Evolutionary conservation across 2,113 vertebrate species (phyloP).

Genomic region (Microcebus lehilahytsara): DNA sequence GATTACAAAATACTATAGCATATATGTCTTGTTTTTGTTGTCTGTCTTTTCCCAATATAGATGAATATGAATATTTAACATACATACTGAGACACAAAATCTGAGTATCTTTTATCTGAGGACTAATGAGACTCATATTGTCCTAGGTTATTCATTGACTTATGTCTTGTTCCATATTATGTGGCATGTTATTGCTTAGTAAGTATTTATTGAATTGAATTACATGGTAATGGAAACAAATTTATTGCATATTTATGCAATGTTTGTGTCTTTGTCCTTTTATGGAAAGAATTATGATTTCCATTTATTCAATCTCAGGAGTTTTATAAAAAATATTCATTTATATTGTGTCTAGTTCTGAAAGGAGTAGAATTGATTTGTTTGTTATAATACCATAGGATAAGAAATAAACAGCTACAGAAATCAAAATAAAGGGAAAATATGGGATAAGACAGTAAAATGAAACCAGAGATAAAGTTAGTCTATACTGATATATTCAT

Average conservation of each 20-base stretch:
- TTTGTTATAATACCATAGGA: not conserved
- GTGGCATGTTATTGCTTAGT: slow-evolving; percentile 17
- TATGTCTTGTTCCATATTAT: not conserved
- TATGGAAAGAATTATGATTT: slow-evolving; percentile 51
- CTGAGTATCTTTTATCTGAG: slow-evolving; percentile 28
- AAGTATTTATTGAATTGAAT: slow-evolving; percentile 41
- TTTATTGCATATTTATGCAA: slow-evolving; percentile 33
- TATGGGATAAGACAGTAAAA: not conserved
- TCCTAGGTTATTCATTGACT: slow-evolving; percentile 24
- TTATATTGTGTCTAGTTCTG: not conserved
- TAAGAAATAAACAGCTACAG: slow-evolving; percentile 1
- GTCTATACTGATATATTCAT: not conserved
- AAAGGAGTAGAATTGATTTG: slow-evolving; percentile 44
- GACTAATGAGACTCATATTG: not conserved
- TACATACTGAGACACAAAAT: not conserved
- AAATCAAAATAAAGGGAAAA: slow-evolving; percentile 20
- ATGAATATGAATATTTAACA: slow-evolving; percentile 22
- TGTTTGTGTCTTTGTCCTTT: slow-evolving; percentile 47
- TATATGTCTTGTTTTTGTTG: slow-evolving; percentile 8
- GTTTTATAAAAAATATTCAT: slow-evolving; percentile 17
- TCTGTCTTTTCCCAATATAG: slow-evolving; percentile 40
- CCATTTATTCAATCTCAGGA: slow-evolving; percentile 13
- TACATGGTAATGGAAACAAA: slow-evolving; percentile 30
- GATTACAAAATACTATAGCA: not conserved
- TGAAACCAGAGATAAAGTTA: not conserved